These are phyloP conservation scores for Furnarius figulus DNA, from an alignment of 2,113 vertebrate species.

Conservation along the genomic window DNA sequence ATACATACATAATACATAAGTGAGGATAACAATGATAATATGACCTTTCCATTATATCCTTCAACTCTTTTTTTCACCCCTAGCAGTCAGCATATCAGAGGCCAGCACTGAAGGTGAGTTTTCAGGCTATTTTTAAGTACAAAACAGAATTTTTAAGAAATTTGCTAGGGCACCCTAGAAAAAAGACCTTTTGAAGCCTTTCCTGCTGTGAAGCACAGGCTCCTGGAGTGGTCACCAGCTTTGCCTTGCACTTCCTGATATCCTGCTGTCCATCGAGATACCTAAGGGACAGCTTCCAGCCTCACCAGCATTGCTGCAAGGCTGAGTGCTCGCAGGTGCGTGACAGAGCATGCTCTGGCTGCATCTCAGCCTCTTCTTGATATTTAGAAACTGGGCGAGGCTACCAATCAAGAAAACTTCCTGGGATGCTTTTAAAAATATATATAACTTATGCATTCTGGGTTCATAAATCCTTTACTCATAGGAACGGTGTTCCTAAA, in stretches of 20 bases:
- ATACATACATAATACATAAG: not conserved
- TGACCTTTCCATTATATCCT: not conserved
- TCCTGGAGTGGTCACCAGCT: not conserved
- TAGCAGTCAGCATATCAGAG: not conserved
- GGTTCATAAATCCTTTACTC: not conserved
- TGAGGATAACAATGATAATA: not conserved
- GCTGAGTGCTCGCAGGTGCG: rapidly evolving
- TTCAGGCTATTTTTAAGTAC: not conserved
- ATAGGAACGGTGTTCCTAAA: not conserved
- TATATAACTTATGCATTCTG: not conserved
- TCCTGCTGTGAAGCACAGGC: not conserved
- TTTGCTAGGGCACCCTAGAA: not conserved
- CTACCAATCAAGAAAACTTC: not conserved
- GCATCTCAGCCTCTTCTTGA: not conserved
- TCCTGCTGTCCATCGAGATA: not conserved
- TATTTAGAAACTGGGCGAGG: not conserved
- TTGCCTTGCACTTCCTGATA: not conserved
- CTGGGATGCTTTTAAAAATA: not conserved
- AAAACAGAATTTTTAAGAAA: not conserved
- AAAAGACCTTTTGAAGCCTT: not conserved
- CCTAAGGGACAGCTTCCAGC: not conserved
- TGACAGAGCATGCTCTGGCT: rapidly evolving
- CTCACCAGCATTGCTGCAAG: rapidly evolving
- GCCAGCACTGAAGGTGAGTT: not conserved
- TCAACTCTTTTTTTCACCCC: not conserved